Conservation (phyloP, 30 jellyfish, hydroid and myxozoan species). For the Phacellophora camtschatica region DNA sequence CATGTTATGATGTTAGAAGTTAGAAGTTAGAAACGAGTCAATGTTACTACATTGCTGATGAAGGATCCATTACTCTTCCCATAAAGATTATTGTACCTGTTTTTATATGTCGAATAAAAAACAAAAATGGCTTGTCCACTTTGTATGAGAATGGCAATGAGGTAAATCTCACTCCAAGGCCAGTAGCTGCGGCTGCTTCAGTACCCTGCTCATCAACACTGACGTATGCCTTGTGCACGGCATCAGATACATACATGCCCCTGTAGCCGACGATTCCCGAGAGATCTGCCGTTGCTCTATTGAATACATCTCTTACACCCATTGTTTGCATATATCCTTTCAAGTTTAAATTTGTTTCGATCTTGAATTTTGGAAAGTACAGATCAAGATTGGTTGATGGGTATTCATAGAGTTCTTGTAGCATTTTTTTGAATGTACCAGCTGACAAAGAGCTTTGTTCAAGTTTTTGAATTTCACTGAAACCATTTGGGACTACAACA, state of each 20-base stretch:
- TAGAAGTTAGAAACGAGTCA: too few relatives aligned
- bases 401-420: constrained; percentile 19
- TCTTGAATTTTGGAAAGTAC: constrained; percentile 57
- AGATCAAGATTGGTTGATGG: constrained; percentile 34
- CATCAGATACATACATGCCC: constrained; percentile 59
- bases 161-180: constrained; percentile 11
- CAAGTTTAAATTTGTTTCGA: constrained; percentile 9
- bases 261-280: constrained; percentile 70
- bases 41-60: constrained; percentile 7
- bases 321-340: constrained; percentile 2
- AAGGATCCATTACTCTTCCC: constrained; percentile 73
- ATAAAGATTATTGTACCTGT: constrained; percentile 66
- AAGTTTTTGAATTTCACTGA: background rate
- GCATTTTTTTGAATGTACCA: background rate
- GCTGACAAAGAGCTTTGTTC: constrained; percentile 11
- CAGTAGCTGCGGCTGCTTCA: constrained; percentile 88
- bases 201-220: constrained; percentile 79
- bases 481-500: constrained; percentile 31
- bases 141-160: constrained; percentile 58
- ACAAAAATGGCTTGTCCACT: constrained; percentile 65
- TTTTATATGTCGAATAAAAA: constrained; percentile 19
- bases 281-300: constrained; percentile 47
- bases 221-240: constrained; percentile 63
- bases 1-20: too few relatives aligned
- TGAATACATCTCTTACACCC: constrained; percentile 68